Evolutionary conservation across 2,888 invertebrate species (phyloP).

Genomic region (Scelioninae gen. 2): DNA sequence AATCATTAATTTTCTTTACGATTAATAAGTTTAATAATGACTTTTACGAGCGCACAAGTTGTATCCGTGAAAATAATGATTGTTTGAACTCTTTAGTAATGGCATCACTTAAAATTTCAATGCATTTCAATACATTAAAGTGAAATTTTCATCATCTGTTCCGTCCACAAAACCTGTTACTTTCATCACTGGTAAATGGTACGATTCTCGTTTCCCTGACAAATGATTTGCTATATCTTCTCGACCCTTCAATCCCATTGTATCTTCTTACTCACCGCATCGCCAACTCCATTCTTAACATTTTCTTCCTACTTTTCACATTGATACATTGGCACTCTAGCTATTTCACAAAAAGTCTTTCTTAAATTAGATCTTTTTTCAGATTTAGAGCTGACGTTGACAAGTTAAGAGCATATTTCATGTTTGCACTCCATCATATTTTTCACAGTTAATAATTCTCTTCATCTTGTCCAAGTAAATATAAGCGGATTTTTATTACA

Average conservation of each 20-base stretch:
- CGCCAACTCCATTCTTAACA: conserved; percentile 41
- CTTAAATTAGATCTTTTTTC: conserved; percentile 41
- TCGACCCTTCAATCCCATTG: conserved; percentile 63
- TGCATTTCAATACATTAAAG: too few relatives aligned
- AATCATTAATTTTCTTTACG: too few relatives aligned
- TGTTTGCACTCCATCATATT: conserved; percentile 14
- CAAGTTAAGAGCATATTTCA: conserved; percentile 34
- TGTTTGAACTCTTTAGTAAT: too few relatives aligned
- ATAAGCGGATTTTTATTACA: too few relatives aligned
- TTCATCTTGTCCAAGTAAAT: too few relatives aligned
- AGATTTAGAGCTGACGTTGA: conserved; percentile 24
- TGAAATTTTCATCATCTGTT: neutral
- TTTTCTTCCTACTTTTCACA: conserved; percentile 48
- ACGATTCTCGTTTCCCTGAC: conserved; percentile 57
- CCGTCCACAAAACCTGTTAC: conserved; percentile 35
- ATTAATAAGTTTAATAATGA: too few relatives aligned
- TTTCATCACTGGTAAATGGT: conserved; percentile 44
- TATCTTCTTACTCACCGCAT: conserved; percentile 48
- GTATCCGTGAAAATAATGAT: too few relatives aligned
- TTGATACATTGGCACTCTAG: conserved; percentile 49
- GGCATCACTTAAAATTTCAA: too few relatives aligned
- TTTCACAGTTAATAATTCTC: neutral
- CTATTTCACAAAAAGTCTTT: conserved; percentile 49
- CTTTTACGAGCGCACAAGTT: too few relatives aligned
- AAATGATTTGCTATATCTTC: conserved; percentile 64